phyloP scores from a whole-genome alignment of 2,888 invertebrate genomes.

The Leptothorax acervorum region DNA sequence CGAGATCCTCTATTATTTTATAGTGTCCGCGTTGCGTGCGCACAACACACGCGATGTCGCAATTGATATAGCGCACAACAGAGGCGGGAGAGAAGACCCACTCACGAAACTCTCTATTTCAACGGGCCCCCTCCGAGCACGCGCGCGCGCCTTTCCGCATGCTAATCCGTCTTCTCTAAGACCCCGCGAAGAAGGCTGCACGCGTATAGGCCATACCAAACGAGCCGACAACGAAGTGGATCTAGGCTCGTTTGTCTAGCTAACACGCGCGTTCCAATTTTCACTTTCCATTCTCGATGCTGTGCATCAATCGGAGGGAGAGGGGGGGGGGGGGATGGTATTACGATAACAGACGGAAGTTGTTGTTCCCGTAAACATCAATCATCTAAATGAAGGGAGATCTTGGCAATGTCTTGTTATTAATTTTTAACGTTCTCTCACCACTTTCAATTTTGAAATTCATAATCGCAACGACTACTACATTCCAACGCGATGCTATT shows the following conservation, averaged over 20 bases:
- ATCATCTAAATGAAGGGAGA: not conserved
- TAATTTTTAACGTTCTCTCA: not conserved
- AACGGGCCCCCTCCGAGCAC: conserved; percentile 54
- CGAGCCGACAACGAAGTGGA: conserved; percentile 66
- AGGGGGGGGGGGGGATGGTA: not conserved
- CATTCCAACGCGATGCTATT: not conserved
- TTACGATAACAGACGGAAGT: not conserved
- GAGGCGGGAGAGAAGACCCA: conserved; percentile 12
- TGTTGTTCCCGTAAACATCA: not conserved
- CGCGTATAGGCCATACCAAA: conserved; percentile 54
- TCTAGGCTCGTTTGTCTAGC: conserved; percentile 56
- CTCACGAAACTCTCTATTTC: conserved; percentile 79
- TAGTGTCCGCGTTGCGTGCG: conserved; percentile 43
- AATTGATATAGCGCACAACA: conserved; percentile 57
- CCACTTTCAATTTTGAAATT: not conserved
- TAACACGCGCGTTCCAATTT: conserved; percentile 77
- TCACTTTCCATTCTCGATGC: conserved; percentile 80
- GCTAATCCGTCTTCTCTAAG: conserved; percentile 83
- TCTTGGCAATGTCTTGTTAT: not conserved
- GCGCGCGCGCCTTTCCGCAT: conserved; percentile 74
- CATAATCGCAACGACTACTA: not conserved
- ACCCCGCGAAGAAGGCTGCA: conserved; percentile 51
- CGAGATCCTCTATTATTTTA: conserved; percentile 71
- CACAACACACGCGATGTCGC: conserved; percentile 65
- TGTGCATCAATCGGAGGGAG: not conserved